These are phyloP conservation scores for Tychaedon coryphoeus DNA, from an alignment of 2,113 vertebrate genomes.

Conservation along the genomic window DNA sequence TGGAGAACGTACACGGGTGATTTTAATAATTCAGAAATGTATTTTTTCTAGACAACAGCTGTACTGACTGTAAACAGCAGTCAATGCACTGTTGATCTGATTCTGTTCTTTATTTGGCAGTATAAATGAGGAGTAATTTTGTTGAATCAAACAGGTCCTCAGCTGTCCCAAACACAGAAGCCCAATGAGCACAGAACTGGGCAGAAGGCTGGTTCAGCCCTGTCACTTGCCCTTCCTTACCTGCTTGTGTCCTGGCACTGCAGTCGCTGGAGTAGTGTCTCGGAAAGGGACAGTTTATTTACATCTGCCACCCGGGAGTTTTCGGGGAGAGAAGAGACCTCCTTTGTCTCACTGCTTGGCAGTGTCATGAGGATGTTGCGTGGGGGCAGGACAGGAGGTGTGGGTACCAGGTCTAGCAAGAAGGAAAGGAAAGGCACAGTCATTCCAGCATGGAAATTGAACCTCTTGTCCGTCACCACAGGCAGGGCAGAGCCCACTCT, in stretches of 20 bases:
- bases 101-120: background rate
- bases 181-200: background rate
- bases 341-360: slow-evolving; percentile 74
- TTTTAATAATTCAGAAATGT: background rate
- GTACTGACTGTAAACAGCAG: background rate
- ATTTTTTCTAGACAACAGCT: background rate
- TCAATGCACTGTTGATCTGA: background rate
- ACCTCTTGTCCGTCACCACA: background rate
- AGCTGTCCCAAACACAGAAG: background rate
- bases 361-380: slow-evolving; percentile 75
- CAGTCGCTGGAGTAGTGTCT: slow-evolving; percentile 82
- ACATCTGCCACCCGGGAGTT: slow-evolving; percentile 63
- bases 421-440: background rate
- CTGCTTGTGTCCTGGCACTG: slow-evolving; percentile 84
- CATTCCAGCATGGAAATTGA: background rate
- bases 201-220: background rate
- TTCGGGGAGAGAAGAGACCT: slow-evolving; percentile 32
- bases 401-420: slow-evolving; percentile 73
- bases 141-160: background rate
- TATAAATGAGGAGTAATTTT: background rate
- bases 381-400: slow-evolving; percentile 88
- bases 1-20: background rate
- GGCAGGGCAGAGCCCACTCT: background rate
- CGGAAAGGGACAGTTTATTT: slow-evolving; percentile 73
- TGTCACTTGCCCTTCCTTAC: slow-evolving; percentile 67